Conservation (phyloP, 2,797 vertebrate species). For the Labroides dimidiatus region DNA sequence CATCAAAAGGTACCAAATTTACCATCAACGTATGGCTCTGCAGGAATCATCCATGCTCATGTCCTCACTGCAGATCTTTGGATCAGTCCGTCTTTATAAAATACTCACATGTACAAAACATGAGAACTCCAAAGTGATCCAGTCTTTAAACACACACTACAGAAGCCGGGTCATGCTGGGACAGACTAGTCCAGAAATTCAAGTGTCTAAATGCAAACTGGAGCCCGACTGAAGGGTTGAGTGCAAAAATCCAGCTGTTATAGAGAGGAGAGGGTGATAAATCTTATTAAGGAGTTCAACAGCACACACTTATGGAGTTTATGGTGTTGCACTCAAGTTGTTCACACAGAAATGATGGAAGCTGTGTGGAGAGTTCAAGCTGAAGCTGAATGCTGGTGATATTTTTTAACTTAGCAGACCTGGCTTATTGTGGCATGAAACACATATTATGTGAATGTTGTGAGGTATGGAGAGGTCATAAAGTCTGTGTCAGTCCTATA, state of each 20-base stretch:
- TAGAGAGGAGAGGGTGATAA: not conserved
- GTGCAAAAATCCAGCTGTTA: too few species aligned
- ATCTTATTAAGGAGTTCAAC: not conserved
- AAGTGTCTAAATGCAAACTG: too few species aligned
- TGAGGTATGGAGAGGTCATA: too few species aligned
- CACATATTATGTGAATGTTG: too few species aligned
- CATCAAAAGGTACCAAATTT: slow-evolving; percentile 56
- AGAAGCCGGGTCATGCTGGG: not conserved
- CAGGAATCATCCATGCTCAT: slow-evolving; percentile 17
- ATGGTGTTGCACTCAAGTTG: not conserved
- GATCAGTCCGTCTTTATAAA: not conserved
- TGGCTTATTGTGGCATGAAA: not conserved
- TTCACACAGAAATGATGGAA: not conserved
- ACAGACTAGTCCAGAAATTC: not conserved
- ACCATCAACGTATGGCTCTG: slow-evolving; percentile 31
- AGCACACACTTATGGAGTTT: not conserved
- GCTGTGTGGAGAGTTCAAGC: not conserved
- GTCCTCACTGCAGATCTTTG: not conserved
- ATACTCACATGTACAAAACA: not conserved
- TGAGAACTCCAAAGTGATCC: slow-evolving; percentile 16
- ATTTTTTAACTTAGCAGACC: slow-evolving; percentile 1
- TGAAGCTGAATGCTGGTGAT: not conserved
- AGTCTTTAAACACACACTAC: not conserved
- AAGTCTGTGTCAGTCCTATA: not conserved
- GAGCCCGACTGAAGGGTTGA: too few species aligned